A percentile compares a stretch with the other conserved stretches of the same genome.
Conservation (phyloP, 2,888 invertebrate species). For the Dyspetes luteomarginatus region DNA sequence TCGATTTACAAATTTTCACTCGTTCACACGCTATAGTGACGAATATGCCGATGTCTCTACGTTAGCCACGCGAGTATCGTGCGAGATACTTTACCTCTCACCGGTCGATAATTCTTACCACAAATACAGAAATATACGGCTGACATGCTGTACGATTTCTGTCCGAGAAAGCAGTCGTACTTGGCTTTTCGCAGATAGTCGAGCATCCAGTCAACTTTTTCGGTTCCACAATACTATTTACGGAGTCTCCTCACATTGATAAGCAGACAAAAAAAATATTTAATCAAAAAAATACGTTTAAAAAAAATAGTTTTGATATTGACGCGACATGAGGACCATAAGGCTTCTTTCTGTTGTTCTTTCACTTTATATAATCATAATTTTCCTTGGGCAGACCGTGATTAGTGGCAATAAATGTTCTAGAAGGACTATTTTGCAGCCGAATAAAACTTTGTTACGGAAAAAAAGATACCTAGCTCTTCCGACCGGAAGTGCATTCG, state of each 20-base stretch:
- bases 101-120: constrained; percentile 19
- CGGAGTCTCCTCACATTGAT: not conserved
- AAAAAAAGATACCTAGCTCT: constrained; percentile 81
- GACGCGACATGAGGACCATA: constrained; percentile 6
- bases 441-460: constrained; percentile 75
- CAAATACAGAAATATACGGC: constrained; percentile 20
- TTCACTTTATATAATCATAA: constrained; percentile 13
- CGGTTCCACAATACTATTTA: constrained; percentile 12
- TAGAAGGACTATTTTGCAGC: constrained; percentile 23
- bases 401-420: constrained; percentile 36
- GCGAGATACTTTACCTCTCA: constrained; percentile 7
- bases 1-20: not conserved
- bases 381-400: not conserved
- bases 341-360: not conserved
- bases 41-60: too few species aligned
- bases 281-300: not conserved
- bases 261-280: not conserved
- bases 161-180: not conserved
- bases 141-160: not conserved
- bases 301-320: not conserved
- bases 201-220: constrained; percentile 42
- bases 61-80: not conserved
- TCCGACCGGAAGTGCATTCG: constrained; percentile 83
- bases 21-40: not conserved
- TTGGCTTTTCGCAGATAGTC: not conserved